Evolutionary conservation across 2,797 vertebrate genomes (phyloP).

Genomic region (Prunella strophiata): DNA sequence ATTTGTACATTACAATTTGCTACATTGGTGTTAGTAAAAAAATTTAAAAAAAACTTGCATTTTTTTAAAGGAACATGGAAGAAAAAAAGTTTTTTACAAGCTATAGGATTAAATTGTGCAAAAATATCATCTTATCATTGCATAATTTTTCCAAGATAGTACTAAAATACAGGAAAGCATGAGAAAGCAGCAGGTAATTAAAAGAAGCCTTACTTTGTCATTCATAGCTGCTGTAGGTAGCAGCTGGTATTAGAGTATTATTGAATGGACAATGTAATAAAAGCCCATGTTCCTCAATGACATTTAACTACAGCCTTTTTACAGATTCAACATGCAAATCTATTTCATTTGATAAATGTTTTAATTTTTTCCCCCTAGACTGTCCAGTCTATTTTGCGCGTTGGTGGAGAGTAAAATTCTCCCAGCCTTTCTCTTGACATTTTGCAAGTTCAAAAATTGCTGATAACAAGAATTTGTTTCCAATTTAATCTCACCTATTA

Average conservation of each 20-base stretch:
- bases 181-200: not conserved
- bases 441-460: slow-evolving; percentile 19
- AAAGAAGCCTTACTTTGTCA: slow-evolving; percentile 6
- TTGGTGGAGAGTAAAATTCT: not conserved
- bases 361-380: not conserved
- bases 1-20: not conserved
- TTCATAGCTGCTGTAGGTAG: slow-evolving; percentile 44
- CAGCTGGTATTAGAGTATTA: slow-evolving; percentile 11
- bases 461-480: slow-evolving; percentile 13
- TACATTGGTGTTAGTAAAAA: not conserved
- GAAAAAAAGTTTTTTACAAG: rapidly evolving
- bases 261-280: slow-evolving; percentile 17
- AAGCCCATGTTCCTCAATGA: not conserved
- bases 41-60: not conserved
- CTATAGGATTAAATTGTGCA: not conserved
- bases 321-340: not conserved
- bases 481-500: slow-evolving; percentile 36
- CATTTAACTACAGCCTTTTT: not conserved
- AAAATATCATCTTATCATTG: not conserved
- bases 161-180: not conserved
- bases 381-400: not conserved
- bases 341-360: slow-evolving; percentile 24
- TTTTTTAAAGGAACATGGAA: not conserved
- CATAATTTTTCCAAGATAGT: not conserved
- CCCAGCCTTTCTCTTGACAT: not conserved